Conservation (phyloP, 2,797 vertebrate genomes). For the Masticophis lateralis region DNA sequence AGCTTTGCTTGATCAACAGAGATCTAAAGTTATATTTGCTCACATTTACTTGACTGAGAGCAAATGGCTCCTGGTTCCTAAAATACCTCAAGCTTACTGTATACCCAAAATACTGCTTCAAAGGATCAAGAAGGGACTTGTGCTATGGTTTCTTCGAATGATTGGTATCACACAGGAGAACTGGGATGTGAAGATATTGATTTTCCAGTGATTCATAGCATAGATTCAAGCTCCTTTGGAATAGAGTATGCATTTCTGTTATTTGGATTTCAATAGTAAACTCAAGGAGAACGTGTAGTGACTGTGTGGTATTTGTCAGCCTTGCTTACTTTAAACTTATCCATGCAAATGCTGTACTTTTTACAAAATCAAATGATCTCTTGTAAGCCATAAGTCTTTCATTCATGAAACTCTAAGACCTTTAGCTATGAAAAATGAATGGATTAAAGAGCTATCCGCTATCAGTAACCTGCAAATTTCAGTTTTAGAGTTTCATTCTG, state of each 20-base stretch:
- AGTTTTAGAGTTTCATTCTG: background rate
- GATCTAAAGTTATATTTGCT: background rate
- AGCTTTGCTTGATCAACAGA: background rate
- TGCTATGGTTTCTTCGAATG: background rate
- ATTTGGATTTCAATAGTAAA: background rate
- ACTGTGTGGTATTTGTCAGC: background rate
- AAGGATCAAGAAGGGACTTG: background rate
- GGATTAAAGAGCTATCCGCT: background rate
- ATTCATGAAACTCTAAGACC: background rate
- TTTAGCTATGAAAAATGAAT: background rate
- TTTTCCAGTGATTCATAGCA: background rate
- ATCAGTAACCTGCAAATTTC: background rate
- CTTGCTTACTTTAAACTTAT: background rate
- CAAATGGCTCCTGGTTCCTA: no score
- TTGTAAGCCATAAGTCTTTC: slow-evolving; percentile 1
- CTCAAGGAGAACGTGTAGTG: background rate
- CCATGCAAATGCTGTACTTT: background rate
- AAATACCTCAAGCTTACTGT: no score
- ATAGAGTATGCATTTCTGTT: background rate
- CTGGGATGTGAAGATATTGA: background rate
- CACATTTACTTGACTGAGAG: no score
- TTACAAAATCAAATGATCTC: background rate
- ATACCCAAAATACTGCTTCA: background rate
- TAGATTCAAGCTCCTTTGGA: background rate
- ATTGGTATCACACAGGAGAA: background rate